These are phyloP conservation scores for Eidolon helvum DNA, from an alignment of 2,113 vertebrate genomes.

Conservation along the genomic window DNA sequence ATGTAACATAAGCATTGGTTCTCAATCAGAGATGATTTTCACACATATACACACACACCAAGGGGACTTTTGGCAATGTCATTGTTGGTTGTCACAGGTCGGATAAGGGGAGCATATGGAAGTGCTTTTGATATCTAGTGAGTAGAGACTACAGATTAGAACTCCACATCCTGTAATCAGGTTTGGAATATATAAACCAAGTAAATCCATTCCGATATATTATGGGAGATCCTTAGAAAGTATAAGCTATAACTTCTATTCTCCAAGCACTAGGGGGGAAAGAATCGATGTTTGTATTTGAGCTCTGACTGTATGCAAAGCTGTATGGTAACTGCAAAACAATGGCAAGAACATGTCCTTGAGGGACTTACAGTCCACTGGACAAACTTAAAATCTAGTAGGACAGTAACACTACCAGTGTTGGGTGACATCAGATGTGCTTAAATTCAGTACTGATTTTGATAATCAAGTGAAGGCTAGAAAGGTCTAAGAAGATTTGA, in stretches of 20 bases:
- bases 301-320: background rate
- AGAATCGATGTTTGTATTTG: background rate
- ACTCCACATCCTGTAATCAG: background rate
- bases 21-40: background rate
- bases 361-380: background rate
- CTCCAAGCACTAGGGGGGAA: background rate
- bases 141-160: background rate
- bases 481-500: background rate
- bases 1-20: background rate
- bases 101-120: rapidly evolving
- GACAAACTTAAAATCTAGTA: background rate
- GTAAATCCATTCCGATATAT: background rate
- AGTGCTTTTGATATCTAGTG: background rate
- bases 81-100: background rate
- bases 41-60: no score
- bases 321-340: background rate
- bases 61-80: background rate
- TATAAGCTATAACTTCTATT: background rate
- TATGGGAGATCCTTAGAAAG: background rate
- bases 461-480: background rate
- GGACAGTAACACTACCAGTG: background rate
- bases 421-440: background rate
- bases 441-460: background rate
- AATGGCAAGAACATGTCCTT: background rate
- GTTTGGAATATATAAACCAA: background rate